phyloP scores from a whole-genome alignment of 2,888 invertebrate species.

The Drosophila conformis region DNA sequence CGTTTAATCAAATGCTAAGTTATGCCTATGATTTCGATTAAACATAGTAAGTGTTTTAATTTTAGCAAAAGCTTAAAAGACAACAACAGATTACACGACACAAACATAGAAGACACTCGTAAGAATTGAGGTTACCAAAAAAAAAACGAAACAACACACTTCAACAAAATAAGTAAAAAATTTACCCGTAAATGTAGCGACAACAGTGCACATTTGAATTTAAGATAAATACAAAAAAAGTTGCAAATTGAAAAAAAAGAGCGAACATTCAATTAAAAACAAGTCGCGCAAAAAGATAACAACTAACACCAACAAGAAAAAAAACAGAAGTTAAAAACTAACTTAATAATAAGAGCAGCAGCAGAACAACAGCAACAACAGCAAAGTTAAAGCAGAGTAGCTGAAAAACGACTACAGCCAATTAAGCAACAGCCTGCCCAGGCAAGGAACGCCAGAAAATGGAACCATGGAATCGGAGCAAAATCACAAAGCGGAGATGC shows the following conservation, averaged over 20 bases:
- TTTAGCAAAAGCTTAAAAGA: slow-evolving; percentile 65
- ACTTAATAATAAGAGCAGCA: slow-evolving; percentile 40
- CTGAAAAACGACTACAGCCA: slow-evolving; percentile 11
- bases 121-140: slow-evolving; percentile 57
- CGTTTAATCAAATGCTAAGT: slow-evolving; percentile 72
- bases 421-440: slow-evolving; percentile 14
- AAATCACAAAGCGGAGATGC: slow-evolving; percentile 5
- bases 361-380: slow-evolving; percentile 8
- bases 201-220: slow-evolving; percentile 50
- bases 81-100: slow-evolving; percentile 60
- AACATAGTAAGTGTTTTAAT: slow-evolving; percentile 39
- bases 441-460: slow-evolving; percentile 9
- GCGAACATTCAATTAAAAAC: slow-evolving; percentile 36
- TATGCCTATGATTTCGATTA: slow-evolving; percentile 54
- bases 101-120: slow-evolving; percentile 40
- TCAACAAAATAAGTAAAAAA: slow-evolving; percentile 32
- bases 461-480: slow-evolving; percentile 26
- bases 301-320: slow-evolving; percentile 10
- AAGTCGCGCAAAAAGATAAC: slow-evolving; percentile 58
- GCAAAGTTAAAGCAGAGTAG: slow-evolving; percentile 12
- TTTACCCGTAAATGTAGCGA: slow-evolving; percentile 36
- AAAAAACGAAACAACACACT: slow-evolving; percentile 22
- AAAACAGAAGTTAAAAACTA: slow-evolving; percentile 27
- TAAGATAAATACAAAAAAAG: slow-evolving; percentile 33
- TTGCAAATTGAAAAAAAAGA: slow-evolving; percentile 21